Base-by-base conservation (phyloP, 2,113 vertebrate species). In the Rhagologus leucostigma region DNA sequence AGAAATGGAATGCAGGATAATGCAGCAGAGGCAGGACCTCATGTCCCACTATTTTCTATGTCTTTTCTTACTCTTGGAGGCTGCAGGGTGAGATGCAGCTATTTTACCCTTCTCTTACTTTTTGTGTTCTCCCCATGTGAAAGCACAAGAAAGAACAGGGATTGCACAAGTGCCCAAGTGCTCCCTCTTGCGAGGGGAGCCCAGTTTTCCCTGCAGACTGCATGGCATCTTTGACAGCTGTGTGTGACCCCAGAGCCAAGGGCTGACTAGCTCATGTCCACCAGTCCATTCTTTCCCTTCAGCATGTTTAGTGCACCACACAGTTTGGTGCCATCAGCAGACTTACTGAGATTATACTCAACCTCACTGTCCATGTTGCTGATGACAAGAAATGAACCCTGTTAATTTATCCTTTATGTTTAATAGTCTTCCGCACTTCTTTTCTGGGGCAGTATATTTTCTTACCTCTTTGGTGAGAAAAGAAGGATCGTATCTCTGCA, bases 381-480 rank as follows among this genome's bases (percentile, higher is more conserved):
- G 39, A 47, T n/a, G 62, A 53, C 33, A n/a, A 46, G 46, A 75
- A 67, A 83, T 13, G 1, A 91, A 37, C 15, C 68, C 24, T 47
- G 9, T 39, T 57, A 21, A 55, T 53, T 63, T 39, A 69, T 17
- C 35, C 22, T 65, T 71, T 50, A 32, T 41, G 21, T 88, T 84
- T 67, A 80, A 84, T 65, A 53, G 26, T 47, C 32, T 88, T 76
- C 70, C 37, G 14, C 30, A 19, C 27, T 52, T 73, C 26, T 70
- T 65, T 87, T 77, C 39, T 59, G 20, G 33, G 50, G 21, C n/a
- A 64, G 37, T 42, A 1, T n/a, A 41, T 82, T 79, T 83, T 95
- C 82, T 95, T 97, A 99, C 99, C 99, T 99, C 99, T 11, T 97
- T 93, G 6, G 98, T 99, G 86, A 99, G 98, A 89, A 99, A 98